phyloP scores from a whole-genome alignment of 1,140 invertebrate species.

The Tetramorium parvispinum region DNA sequence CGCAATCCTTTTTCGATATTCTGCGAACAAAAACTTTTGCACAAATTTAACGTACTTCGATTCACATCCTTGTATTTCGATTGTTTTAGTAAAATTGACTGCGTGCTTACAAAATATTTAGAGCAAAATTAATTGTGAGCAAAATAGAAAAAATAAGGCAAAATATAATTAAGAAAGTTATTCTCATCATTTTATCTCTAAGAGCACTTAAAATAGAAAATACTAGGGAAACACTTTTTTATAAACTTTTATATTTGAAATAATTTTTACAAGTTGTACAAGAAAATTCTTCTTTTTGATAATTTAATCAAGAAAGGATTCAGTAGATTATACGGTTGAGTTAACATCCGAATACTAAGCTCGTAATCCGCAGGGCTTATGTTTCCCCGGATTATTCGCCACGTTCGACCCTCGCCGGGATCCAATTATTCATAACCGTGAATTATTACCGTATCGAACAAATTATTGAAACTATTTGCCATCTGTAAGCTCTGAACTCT shows the following conservation, averaged over 20 bases:
- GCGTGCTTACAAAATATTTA: background rate
- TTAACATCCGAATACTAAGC: constrained; percentile 13
- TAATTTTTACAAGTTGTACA: background rate
- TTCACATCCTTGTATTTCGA: background rate
- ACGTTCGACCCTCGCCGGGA: background rate
- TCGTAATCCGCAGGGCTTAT: constrained; percentile 26
- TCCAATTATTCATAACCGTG: constrained; percentile 41
- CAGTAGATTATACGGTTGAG: constrained; percentile 25
- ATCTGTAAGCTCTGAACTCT: constrained; percentile 13
- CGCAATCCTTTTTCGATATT: background rate
- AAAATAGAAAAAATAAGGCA: background rate
- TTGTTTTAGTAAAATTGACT: background rate
- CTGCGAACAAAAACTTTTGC: background rate
- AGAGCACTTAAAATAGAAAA: background rate
- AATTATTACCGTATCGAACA: constrained; percentile 38
- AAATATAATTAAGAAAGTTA: background rate
- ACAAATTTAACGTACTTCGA: background rate
- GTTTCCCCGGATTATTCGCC: constrained; percentile 4
- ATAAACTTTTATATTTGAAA: background rate
- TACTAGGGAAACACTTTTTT: background rate
- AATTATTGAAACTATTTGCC: constrained; percentile 33
- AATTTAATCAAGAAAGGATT: constrained; percentile 21
- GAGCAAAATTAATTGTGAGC: background rate
- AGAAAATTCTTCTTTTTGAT: background rate
- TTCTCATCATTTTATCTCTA: background rate